Evolutionary conservation across 2,888 invertebrate genomes (phyloP).

Genomic region (Sceliomorpha sp.): DNA sequence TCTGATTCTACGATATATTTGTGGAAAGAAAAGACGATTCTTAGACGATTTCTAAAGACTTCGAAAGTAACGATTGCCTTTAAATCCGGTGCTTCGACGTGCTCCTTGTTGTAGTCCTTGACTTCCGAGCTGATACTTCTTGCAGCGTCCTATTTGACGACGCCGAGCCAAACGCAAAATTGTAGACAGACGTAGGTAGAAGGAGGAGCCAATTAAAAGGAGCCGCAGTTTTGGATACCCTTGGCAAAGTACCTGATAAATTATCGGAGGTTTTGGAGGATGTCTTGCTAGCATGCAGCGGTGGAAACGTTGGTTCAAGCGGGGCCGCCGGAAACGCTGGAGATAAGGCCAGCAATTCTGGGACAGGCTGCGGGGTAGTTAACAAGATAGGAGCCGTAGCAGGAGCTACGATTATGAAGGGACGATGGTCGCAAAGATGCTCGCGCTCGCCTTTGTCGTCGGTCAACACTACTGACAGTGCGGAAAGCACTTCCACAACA

Average conservation of each 20-base stretch:
- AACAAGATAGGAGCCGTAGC: conserved; percentile 71
- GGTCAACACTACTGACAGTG: conserved; percentile 69
- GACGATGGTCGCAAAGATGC: conserved; percentile 71
- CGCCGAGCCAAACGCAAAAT: conserved; percentile 6
- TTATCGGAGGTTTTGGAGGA: conserved; percentile 76
- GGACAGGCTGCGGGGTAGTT: conserved; percentile 54
- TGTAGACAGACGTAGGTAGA: conserved; percentile 8
- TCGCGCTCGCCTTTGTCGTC: conserved; percentile 70
- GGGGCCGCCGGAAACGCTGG: conserved; percentile 58
- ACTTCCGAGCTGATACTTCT: too few species aligned
- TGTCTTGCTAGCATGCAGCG: conserved; percentile 75
- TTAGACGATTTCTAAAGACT: too few species aligned
- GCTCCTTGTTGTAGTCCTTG: too few species aligned
- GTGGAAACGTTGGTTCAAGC: conserved; percentile 58
- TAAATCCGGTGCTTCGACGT: too few species aligned
- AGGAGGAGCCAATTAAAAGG: conserved; percentile 9
- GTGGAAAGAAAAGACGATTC: too few species aligned
- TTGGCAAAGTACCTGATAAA: conserved; percentile 78
- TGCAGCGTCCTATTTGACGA: not conserved
- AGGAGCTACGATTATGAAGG: conserved; percentile 72
- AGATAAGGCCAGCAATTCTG: conserved; percentile 20
- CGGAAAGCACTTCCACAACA: conserved; percentile 69
- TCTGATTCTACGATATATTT: too few species aligned
- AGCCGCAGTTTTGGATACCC: conserved; percentile 69
- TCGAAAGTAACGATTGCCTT: too few species aligned